A percentile compares a stretch with the other conserved stretches of the same genome.
Conservation (phyloP, 2,888 invertebrate species). For the Polydrusus tereticollis region DNA sequence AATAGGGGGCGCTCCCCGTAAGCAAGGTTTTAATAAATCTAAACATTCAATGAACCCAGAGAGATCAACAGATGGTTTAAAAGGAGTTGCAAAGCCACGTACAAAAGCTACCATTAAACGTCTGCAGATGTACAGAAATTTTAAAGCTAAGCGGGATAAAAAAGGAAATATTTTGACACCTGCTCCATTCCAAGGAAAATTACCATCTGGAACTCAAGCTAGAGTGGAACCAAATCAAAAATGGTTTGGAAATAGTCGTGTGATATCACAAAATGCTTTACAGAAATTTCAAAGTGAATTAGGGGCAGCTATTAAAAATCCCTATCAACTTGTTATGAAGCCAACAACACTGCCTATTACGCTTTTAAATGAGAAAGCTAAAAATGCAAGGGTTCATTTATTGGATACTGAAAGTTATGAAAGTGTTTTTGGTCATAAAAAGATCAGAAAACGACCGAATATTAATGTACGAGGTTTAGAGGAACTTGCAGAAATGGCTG, state of each 20-base stretch:
- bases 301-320: slow-evolving; percentile 93
- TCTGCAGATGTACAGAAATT: slow-evolving; percentile 98
- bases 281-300: slow-evolving; percentile 95
- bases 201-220: slow-evolving; percentile 90
- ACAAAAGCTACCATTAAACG: slow-evolving; percentile 96
- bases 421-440: slow-evolving; percentile 95
- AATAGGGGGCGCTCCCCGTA: slow-evolving; percentile 80
- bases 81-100: slow-evolving; percentile 87
- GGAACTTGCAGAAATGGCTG: slow-evolving; percentile 80
- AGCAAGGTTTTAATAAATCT: slow-evolving; percentile 87
- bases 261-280: slow-evolving; percentile 91
- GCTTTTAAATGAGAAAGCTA: slow-evolving; percentile 90
- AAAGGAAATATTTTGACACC: slow-evolving; percentile 91
- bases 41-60: slow-evolving; percentile 97
- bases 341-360: slow-evolving; percentile 95
- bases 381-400: slow-evolving; percentile 92
- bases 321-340: slow-evolving; percentile 97
- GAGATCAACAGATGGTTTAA: slow-evolving; percentile 80
- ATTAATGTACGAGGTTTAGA: slow-evolving; percentile 81
- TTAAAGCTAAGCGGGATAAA: slow-evolving; percentile 93
- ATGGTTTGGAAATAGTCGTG: slow-evolving; percentile 99
- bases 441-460: slow-evolving; percentile 91
- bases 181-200: slow-evolving; percentile 95
- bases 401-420: slow-evolving; percentile 96
- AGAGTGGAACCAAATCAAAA: slow-evolving; percentile 97